phyloP scores from a whole-genome alignment of 1,140 invertebrate genomes.

The Antheraea pernyi region DNA sequence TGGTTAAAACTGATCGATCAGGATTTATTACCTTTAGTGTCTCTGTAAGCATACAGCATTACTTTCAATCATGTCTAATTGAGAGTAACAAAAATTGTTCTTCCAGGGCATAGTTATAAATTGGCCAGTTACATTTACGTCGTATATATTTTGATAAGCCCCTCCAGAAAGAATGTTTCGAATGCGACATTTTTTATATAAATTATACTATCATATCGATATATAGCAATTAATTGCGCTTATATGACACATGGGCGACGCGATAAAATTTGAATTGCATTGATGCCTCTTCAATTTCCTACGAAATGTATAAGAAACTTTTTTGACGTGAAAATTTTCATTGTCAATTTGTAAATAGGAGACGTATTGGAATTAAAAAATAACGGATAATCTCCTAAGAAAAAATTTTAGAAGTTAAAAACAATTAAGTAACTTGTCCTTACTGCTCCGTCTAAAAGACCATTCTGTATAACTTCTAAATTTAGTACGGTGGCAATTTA shows the following conservation, averaged over 20 bases:
- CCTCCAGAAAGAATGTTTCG: not conserved
- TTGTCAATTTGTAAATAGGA: no score
- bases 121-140: not conserved
- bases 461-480: no score
- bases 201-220: not conserved
- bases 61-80: not conserved
- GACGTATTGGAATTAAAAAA: no score
- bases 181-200: not conserved
- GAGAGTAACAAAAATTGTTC: not conserved
- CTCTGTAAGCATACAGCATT: not conserved
- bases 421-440: no score
- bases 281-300: no score
- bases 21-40: not conserved
- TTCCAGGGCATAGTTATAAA: not conserved
- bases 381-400: no score
- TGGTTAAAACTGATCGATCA: not conserved
- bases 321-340: no score
- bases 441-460: no score
- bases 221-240: not conserved
- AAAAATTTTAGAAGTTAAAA: no score
- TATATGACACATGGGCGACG: not conserved
- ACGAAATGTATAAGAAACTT: no score
- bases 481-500: no score
- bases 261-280: not conserved
- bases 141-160: not conserved